Evolutionary conservation across 2,113 vertebrate genomes (phyloP).

Genomic region (Sebastes schlegelii): DNA sequence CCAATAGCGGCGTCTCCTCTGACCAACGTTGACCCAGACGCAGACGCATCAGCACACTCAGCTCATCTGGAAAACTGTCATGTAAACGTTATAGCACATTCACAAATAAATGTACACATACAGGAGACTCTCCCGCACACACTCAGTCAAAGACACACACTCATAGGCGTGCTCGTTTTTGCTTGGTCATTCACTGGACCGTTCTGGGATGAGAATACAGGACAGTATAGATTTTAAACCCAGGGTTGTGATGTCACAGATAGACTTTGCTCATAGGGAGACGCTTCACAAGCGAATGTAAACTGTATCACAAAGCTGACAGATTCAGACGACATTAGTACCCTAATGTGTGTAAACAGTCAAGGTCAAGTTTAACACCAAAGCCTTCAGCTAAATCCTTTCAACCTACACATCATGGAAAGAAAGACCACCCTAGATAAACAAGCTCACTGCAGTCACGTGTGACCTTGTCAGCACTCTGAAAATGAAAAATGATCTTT

Average conservation of each 20-base stretch:
- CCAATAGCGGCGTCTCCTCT: slow-evolving; percentile 44
- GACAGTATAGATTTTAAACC: slow-evolving; percentile 10
- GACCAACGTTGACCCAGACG: slow-evolving; percentile 28
- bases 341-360: slow-evolving; percentile 40
- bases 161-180: not conserved
- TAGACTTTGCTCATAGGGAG: slow-evolving; percentile 34
- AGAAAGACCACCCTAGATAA: slow-evolving; percentile 16
- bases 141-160: not conserved
- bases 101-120: slow-evolving; percentile 34
- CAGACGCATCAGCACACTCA: slow-evolving; percentile 51
- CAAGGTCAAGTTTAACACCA: slow-evolving; percentile 64
- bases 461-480: slow-evolving; percentile 19
- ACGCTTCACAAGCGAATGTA: slow-evolving; percentile 64
- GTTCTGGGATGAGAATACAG: slow-evolving; percentile 13
- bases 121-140: slow-evolving; percentile 1
- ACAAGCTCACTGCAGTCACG: not conserved
- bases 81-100: slow-evolving; percentile 28
- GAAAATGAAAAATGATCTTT: not conserved
- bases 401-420: slow-evolving; percentile 30
- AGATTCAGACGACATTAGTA: slow-evolving; percentile 65
- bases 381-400: slow-evolving; percentile 34
- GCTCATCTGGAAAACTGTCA: slow-evolving; percentile 63
- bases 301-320: slow-evolving; percentile 77
- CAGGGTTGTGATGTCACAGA: slow-evolving; percentile 18
- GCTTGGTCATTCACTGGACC: not conserved